These are phyloP conservation scores for Dolichomitus sp. DNA, from an alignment of 2,888 invertebrate genomes.

Conservation along the genomic window DNA sequence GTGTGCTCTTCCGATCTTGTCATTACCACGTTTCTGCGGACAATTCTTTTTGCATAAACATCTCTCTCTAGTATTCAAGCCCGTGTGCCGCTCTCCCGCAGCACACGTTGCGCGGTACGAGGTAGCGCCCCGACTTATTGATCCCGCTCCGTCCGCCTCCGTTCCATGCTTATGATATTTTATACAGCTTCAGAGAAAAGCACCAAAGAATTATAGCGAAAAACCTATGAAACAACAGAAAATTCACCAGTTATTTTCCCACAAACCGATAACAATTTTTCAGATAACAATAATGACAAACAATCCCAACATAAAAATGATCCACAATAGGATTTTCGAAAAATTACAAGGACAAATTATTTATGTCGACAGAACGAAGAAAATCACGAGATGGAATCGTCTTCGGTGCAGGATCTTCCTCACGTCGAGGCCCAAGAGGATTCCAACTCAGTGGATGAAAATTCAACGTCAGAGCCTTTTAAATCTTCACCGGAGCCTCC, in stretches of 20 bases:
- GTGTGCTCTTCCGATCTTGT: too few species aligned
- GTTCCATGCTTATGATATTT: slow-evolving; percentile 68
- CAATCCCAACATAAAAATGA: not conserved
- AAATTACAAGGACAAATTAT: not conserved
- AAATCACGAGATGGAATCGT: slow-evolving; percentile 81
- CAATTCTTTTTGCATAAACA: slow-evolving; percentile 50
- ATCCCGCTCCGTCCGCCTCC: slow-evolving; percentile 75
- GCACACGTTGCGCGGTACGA: slow-evolving; percentile 68
- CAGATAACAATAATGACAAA: not conserved
- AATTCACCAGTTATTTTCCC: not conserved
- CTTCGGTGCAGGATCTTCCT: slow-evolving; percentile 74
- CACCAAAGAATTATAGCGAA: not conserved
- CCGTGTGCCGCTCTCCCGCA: slow-evolving; percentile 43
- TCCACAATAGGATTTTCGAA: not conserved
- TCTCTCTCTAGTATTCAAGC: slow-evolving; percentile 37
- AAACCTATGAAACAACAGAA: not conserved
- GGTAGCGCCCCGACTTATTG: slow-evolving; percentile 82
- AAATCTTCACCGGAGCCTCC: not conserved
- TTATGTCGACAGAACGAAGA: slow-evolving; percentile 61
- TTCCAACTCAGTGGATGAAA: slow-evolving; percentile 75
- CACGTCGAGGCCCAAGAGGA: slow-evolving; percentile 77
- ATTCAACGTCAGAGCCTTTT: not conserved
- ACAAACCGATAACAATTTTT: not conserved
- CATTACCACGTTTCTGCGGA: slow-evolving; percentile 7
- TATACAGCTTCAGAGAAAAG: slow-evolving; percentile 64